Evolutionary conservation across 2,888 invertebrate genomes (phyloP), one percentile per base, ranked within the genome.

Genomic region (Ommatoiulus sabulosus): DNA sequence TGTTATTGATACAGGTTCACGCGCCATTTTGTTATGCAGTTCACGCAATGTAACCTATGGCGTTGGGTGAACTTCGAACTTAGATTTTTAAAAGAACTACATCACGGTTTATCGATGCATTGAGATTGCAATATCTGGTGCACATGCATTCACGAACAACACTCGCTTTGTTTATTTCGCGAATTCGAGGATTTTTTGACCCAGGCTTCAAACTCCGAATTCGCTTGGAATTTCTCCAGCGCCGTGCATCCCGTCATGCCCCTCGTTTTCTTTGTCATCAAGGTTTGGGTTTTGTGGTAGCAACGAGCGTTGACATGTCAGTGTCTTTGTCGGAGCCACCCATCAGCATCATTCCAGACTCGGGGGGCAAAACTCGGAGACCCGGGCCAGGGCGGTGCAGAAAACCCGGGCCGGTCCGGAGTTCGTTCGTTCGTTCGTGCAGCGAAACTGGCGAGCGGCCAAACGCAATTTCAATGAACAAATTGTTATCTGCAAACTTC

Each of bases 241-340:
- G 57, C 15, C 17, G 12, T 12, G 57, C 57, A 57, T 57, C 57
- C 46, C 46, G 46, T 7, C 46, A 46, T 46, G 46, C 46, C 46
- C 12, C 46, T 12, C 57, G 57, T 15, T 57, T 15, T 57, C 57
- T 57, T 57, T 57, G 57, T 57, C 57, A 57, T 57, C 57, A 57
- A 57, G 57, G 15, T 17, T 57, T 0, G 57, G 57, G 57, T 57
- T 57, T 57, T 5, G 57, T 57, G 57, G 57, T 57, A 57, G 57
- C 57, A 57, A 57, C 57, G 57, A 57, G 57, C 57, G 57, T 57
- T 57, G 57, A 57, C 57, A 57, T 57, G 57, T 57, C 57, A 57
- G 57, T 17, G 17, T 57, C 57, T 57, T 7, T 17, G 57, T 17
- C 10, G 57, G 57, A 15, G 57, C 57, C 57, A 57, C 57, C 57